phyloP scores from a whole-genome alignment of 2,888 invertebrate species.

The Bombylius discolor region DNA sequence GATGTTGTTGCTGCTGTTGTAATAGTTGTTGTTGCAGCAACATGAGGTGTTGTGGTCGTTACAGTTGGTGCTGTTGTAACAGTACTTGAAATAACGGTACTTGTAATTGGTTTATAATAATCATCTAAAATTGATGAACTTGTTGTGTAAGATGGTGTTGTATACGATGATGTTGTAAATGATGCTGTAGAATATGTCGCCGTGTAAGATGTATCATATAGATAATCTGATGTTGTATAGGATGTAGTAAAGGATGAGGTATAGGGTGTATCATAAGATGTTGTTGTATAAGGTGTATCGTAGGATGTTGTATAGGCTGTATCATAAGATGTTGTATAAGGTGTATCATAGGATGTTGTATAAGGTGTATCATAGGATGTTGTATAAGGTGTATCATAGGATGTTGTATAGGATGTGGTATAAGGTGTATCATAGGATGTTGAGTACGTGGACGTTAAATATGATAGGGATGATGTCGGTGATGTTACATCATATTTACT shows the following conservation, averaged over 20 bases:
- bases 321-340: too few relatives aligned
- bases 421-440: neutral
- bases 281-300: too few relatives aligned
- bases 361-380: too few relatives aligned
- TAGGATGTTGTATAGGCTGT: too few relatives aligned
- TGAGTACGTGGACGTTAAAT: conserved; percentile 15
- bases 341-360: too few relatives aligned
- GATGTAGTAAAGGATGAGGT: neutral
- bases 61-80: conserved; percentile 9
- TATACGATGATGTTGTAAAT: conserved; percentile 10
- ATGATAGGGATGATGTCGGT: conserved; percentile 19
- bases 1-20: conserved; percentile 13
- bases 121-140: conserved; percentile 1
- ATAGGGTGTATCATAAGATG: too few relatives aligned
- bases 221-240: neutral
- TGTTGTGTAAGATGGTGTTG: conserved; percentile 4
- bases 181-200: conserved; percentile 12
- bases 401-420: too few relatives aligned
- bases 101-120: neutral
- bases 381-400: too few relatives aligned
- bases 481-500: conserved; percentile 9
- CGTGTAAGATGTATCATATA: neutral
- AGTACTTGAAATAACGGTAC: conserved; percentile 9
- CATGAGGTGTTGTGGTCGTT: neutral
- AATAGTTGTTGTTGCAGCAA: conserved; percentile 20